phyloP scores from a whole-genome alignment of 1,140 invertebrate genomes.

The Temnothorax nylanderi region DNA sequence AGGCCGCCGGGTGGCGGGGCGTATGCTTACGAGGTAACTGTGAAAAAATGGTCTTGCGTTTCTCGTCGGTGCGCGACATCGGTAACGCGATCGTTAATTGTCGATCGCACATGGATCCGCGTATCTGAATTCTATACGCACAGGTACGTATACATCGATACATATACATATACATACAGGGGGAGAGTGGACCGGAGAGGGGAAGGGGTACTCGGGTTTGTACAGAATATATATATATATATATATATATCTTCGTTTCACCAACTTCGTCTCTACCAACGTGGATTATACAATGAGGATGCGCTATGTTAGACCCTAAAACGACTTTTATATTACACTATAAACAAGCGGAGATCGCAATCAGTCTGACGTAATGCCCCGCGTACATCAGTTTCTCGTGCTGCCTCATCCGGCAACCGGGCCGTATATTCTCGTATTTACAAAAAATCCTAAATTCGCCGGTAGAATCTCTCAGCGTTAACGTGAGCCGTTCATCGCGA shows the following conservation, averaged over 20 bases:
- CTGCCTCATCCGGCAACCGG: neutral
- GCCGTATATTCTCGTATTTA: conserved; percentile 66
- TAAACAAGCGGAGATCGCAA: conserved; percentile 78
- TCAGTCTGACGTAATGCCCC: conserved; percentile 77
- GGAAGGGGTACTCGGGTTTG: conserved; percentile 36
- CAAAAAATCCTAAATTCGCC: conserved; percentile 40
- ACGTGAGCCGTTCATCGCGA: neutral
- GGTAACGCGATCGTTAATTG: conserved; percentile 21
- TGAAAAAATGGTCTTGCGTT: conserved; percentile 66
- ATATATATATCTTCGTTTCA: conserved; percentile 41
- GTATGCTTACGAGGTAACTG: conserved; percentile 54
- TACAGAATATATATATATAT: conserved; percentile 58
- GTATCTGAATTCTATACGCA: conserved; percentile 62
- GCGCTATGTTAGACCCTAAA: conserved; percentile 58
- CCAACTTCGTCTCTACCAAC: conserved; percentile 48
- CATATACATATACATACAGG: conserved; percentile 66
- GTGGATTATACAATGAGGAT: conserved; percentile 61
- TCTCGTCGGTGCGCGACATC: conserved; percentile 26
- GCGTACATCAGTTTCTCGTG: conserved; percentile 59
- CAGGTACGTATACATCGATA: conserved; percentile 63
- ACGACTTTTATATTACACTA: conserved; percentile 81
- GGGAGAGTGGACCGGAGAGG: neutral
- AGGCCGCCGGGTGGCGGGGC: conserved; percentile 16
- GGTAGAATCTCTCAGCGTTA: conserved; percentile 37
- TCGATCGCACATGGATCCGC: neutral